Conservation (phyloP, 2,888 invertebrate species). For the Eretmocerus hayati region DNA sequence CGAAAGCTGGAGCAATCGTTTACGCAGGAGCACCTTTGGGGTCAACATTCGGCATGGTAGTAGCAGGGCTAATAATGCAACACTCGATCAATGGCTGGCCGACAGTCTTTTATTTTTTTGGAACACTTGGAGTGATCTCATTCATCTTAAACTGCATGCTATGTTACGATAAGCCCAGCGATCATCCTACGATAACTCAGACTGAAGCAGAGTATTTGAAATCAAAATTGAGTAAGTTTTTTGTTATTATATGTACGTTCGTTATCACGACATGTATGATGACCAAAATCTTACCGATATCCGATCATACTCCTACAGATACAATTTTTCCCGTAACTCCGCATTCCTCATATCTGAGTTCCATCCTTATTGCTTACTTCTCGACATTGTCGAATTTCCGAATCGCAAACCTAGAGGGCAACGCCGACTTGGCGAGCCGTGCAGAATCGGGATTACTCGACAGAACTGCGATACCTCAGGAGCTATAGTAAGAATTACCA, state of each 20-base stretch:
- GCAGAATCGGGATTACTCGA: no score
- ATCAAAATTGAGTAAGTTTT: constrained; percentile 23
- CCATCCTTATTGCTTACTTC: no score
- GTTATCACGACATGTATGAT: no score
- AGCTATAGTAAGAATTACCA: no score
- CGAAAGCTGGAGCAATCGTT: constrained; percentile 69
- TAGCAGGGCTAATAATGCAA: constrained; percentile 65
- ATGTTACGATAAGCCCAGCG: constrained; percentile 41
- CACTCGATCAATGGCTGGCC: constrained; percentile 60
- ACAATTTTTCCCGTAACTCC: no score
- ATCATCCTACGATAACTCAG: constrained; percentile 43
- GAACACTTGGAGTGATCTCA: constrained; percentile 65
- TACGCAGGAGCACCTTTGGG: constrained; percentile 72
- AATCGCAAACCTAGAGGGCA: no score
- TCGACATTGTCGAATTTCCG: no score
- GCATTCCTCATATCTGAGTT: no score
- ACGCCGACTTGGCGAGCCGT: no score
- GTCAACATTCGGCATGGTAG: constrained; percentile 51
- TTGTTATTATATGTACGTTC: background rate
- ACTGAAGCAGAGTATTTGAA: constrained; percentile 36
- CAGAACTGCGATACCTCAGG: no score
- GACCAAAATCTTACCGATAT: no score
- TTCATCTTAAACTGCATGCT: constrained; percentile 58
- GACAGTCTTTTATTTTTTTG: constrained; percentile 77
- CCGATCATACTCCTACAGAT: no score